Percentiles rank a stretch among this genome's conserved stretches.
Evolutionary conservation across 1,140 invertebrate species (phyloP).

Genomic region (Eulimnadia texana): DNA sequence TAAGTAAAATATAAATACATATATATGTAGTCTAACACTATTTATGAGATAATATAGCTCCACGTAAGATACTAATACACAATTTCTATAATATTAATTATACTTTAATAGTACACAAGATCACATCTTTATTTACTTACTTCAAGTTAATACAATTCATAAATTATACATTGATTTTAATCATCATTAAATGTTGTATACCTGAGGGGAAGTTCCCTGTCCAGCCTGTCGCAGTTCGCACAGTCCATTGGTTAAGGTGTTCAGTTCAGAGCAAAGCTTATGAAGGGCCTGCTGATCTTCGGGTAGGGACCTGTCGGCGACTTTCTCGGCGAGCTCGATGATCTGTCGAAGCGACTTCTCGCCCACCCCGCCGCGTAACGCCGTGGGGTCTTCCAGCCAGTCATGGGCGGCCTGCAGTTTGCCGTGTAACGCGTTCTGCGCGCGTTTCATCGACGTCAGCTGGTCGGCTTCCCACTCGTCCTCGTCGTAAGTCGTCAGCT

Average conservation of each 20-base stretch:
- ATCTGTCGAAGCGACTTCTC: slow-evolving; percentile 86
- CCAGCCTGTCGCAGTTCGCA: slow-evolving; percentile 73
- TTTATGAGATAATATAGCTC: no score
- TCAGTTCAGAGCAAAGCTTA: slow-evolving; percentile 64
- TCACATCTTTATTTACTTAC: no score
- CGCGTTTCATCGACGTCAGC: slow-evolving; percentile 77
- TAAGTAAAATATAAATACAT: no score
- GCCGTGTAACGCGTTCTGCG: slow-evolving; percentile 76
- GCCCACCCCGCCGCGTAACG: slow-evolving; percentile 73
- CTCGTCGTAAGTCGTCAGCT: slow-evolving; percentile 95
- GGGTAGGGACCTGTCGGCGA: slow-evolving; percentile 71
- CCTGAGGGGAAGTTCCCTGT: slow-evolving; percentile 50
- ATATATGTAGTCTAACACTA: no score
- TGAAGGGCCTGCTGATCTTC: slow-evolving; percentile 61
- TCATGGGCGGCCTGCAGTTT: slow-evolving; percentile 81
- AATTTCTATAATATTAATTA: no score
- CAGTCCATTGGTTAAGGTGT: slow-evolving; percentile 72
- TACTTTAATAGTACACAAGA: no score
- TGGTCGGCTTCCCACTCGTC: slow-evolving; percentile 94
- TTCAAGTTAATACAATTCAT: no score
- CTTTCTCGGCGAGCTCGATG: slow-evolving; percentile 63
- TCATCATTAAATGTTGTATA: no score
- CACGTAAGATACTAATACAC: no score
- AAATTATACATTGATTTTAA: no score
- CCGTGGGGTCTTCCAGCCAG: slow-evolving; percentile 79